A percentile compares a stretch with the other conserved stretches of the same genome.
Conservation (phyloP, 2,113 vertebrate species). For the Zapus hudsonius region DNA sequence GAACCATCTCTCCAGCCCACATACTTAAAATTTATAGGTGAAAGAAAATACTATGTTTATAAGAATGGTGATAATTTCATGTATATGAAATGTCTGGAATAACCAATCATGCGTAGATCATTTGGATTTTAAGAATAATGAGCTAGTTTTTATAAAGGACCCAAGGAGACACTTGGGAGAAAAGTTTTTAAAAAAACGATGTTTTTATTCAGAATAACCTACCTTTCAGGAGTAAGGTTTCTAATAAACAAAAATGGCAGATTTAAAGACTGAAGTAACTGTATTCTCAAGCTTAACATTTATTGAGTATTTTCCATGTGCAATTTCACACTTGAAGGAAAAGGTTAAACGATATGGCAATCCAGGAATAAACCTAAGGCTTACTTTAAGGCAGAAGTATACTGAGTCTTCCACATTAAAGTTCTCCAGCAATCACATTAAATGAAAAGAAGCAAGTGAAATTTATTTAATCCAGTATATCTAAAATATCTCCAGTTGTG, state of each 20-base stretch:
- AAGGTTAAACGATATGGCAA: background rate
- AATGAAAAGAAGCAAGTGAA: background rate
- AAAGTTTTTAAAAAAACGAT: background rate
- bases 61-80: background rate
- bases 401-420: background rate
- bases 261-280: conserved; percentile 6
- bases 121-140: background rate
- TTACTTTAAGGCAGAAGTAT: background rate
- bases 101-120: background rate
- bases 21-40: background rate
- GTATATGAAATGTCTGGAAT: background rate
- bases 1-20: too few species aligned
- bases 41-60: background rate
- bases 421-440: background rate
- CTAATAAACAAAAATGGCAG: background rate
- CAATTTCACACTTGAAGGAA: conserved; percentile 19
- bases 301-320: background rate
- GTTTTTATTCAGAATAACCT: background rate
- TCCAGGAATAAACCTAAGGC: background rate
- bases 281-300: background rate
- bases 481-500: background rate
- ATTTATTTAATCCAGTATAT: background rate
- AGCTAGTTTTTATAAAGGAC: background rate
- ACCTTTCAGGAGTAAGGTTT: background rate
- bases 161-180: background rate